Percentiles rank a stretch among this genome's conserved stretches.
Conservation (phyloP, 2,113 vertebrate genomes). For the Trematomus loennbergii region DNA sequence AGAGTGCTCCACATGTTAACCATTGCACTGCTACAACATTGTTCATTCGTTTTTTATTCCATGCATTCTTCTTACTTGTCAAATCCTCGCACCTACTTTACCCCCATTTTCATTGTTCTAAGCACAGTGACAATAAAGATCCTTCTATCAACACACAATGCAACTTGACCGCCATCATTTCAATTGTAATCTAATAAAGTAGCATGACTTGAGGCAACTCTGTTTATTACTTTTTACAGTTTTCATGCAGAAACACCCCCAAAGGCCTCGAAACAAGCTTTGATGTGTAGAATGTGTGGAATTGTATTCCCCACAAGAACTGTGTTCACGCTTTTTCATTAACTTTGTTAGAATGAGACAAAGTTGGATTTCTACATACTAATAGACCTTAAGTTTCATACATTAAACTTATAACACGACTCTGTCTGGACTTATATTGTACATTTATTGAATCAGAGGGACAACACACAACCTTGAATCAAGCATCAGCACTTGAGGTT, state of each 20-base stretch:
- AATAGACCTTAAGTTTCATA: background rate
- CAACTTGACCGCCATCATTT: background rate
- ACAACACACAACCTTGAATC: background rate
- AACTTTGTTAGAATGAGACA: background rate
- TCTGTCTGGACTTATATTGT: background rate
- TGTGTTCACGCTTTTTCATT: background rate
- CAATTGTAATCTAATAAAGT: too few species aligned
- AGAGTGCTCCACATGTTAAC: background rate
- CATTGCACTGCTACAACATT: background rate
- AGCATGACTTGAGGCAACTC: too few species aligned
- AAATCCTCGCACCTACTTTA: background rate
- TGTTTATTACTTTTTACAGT: background rate
- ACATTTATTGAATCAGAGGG: background rate
- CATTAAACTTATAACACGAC: background rate
- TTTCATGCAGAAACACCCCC: background rate
- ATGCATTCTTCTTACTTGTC: background rate
- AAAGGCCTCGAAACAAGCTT: background rate
- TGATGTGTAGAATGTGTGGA: background rate
- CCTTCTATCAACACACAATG: background rate
- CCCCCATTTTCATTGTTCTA: too few species aligned
- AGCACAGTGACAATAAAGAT: too few species aligned
- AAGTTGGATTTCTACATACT: background rate
- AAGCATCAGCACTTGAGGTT: background rate
- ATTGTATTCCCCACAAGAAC: background rate
- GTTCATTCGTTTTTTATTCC: background rate